Evolutionary conservation across 2,113 vertebrate genomes (phyloP), one percentile per base, ranked within the genome.

Genomic region (Oreochromis spilurus): DNA sequence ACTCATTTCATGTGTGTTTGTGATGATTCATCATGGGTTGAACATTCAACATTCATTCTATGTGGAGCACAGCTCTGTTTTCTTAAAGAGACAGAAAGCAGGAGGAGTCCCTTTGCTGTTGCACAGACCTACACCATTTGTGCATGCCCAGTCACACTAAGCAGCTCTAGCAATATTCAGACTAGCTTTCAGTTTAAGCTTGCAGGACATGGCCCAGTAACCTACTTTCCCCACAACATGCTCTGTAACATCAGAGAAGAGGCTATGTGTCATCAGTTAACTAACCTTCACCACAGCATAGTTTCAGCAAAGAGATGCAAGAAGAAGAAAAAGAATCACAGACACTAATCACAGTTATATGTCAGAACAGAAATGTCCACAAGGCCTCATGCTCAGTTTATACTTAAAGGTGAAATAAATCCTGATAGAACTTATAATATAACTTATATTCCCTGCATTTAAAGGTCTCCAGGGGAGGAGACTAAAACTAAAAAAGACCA

Each of bases 141-240:
- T 96, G 97, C 97, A 87, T 96, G 97, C 94, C 96, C 91, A 96
- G 97, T 98, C 97, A 97, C 97, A 94, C 90, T 93, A 94, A 96
- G 95, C 94, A 95, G 93, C 96, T 96, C 94, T 88, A 96, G 96
- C 95, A 96, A 96, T 95, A 95, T 94, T 83, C 94, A 65, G 95
- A 96, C 96, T 96, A 95, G 96, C 94, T 91, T 96, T 96, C 96
- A 96, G 94, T 97, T 97, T 97, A 97, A 97, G 97, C 97, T 96
- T 96, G 96, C 96, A 97, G 97, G 96, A 97, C 96, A 96, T 97
- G 97, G 96, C 97, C 98, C 96, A 98, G 97, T 98, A 97, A 98
- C 98, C 98, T 97, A 98, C 96, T 97, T 98, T 97, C 95, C 89
- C 91, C 94, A 94, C 91, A 94, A 92, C 90, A 95, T 91, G 94